Evolutionary conservation across 2,888 invertebrate species (phyloP).

Genomic region (Sclerodermus sp.): DNA sequence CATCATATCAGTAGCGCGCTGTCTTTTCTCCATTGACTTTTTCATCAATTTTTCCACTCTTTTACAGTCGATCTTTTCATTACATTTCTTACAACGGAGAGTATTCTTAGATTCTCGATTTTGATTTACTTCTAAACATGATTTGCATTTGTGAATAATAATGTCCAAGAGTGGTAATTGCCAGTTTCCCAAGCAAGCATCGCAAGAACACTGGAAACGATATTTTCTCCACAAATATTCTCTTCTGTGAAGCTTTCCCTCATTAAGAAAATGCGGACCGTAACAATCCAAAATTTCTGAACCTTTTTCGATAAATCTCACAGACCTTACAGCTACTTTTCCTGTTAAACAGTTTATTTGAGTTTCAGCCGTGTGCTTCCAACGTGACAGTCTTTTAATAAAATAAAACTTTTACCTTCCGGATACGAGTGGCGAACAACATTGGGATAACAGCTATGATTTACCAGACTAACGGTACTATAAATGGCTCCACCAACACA

Average conservation of each 20-base stretch:
- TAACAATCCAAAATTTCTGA: constrained; percentile 59
- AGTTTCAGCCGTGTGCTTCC: too few species aligned
- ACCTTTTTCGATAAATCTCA: constrained; percentile 52
- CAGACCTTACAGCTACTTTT: constrained; percentile 44
- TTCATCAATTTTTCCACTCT: constrained; percentile 33
- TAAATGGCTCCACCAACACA: constrained; percentile 59
- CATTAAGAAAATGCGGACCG: constrained; percentile 56
- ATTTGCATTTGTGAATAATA: constrained; percentile 38
- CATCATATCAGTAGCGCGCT: constrained; percentile 43
- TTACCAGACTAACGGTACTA: constrained; percentile 57
- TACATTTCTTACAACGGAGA: constrained; percentile 29
- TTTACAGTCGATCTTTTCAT: constrained; percentile 30
- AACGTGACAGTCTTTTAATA: neutral
- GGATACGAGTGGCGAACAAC: constrained; percentile 55
- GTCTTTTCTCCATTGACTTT: constrained; percentile 41
- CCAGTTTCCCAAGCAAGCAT: constrained; percentile 56
- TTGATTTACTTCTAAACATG: constrained; percentile 22
- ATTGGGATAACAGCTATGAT: constrained; percentile 60
- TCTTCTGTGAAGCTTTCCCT: constrained; percentile 42
- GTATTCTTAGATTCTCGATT: neutral
- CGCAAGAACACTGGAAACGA: constrained; percentile 55
- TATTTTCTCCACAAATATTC: constrained; percentile 53
- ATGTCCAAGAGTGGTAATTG: constrained; percentile 33
- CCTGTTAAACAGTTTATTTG: constrained; percentile 32
- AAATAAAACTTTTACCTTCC: constrained; percentile 31